These are phyloP conservation scores for Agrotis puta DNA, from an alignment of 2,888 invertebrate species.

Conservation along the genomic window DNA sequence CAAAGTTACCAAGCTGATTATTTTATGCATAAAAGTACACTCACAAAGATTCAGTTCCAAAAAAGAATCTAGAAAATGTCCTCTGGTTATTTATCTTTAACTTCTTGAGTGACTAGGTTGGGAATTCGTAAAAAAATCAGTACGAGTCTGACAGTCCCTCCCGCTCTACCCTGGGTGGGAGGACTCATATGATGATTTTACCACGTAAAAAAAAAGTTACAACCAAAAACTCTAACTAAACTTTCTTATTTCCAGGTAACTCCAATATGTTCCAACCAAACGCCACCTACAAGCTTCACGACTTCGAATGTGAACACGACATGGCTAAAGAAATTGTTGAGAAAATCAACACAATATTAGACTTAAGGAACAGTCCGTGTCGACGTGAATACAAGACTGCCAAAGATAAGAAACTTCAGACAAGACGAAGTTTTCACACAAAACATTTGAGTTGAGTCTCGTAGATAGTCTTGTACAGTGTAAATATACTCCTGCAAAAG, in stretches of 20 bases:
- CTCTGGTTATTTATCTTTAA: too few species aligned
- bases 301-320: slow-evolving; percentile 95
- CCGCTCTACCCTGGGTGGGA: too few species aligned
- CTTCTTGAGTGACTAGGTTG: too few species aligned
- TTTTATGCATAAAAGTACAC: too few species aligned
- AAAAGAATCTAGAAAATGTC: too few species aligned
- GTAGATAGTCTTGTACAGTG: slow-evolving; percentile 64
- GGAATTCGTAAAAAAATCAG: too few species aligned
- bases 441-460: slow-evolving; percentile 82
- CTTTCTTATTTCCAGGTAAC: slow-evolving; percentile 71
- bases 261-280: slow-evolving; percentile 76
- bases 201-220: too few species aligned
- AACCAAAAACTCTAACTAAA: background rate
- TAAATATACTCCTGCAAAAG: slow-evolving; percentile 65
- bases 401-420: slow-evolving; percentile 93
- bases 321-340: slow-evolving; percentile 96
- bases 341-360: slow-evolving; percentile 96
- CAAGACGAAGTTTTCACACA: slow-evolving; percentile 91
- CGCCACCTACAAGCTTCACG: slow-evolving; percentile 95
- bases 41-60: too few species aligned
- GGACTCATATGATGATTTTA: too few species aligned
- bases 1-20: too few species aligned
- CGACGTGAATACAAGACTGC: slow-evolving; percentile 95
- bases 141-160: too few species aligned
- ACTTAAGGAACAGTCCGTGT: slow-evolving; percentile 94